These are phyloP conservation scores for Tenthredo notha DNA, from an alignment of 2,888 invertebrate species.

Conservation along the genomic window DNA sequence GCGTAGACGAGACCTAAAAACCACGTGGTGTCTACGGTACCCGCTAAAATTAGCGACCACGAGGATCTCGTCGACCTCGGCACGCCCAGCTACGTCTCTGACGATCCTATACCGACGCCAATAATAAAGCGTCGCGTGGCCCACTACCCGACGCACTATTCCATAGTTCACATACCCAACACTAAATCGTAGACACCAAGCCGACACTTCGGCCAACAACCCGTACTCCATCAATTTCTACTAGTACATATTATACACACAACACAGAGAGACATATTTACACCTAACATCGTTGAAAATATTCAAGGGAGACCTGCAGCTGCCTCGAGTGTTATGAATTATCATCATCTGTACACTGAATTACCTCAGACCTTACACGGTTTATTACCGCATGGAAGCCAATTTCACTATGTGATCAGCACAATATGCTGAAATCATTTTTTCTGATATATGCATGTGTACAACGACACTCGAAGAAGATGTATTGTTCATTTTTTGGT, in stretches of 20 bases:
- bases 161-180: constrained; percentile 17
- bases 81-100: constrained; percentile 60
- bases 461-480: background rate
- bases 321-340: background rate
- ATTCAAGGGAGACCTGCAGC: background rate
- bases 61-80: constrained; percentile 67
- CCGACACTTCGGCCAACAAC: constrained; percentile 41
- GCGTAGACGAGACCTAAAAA: constrained; percentile 71
- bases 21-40: constrained; percentile 77
- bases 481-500: background rate
- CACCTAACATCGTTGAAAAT: background rate
- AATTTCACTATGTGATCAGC: background rate
- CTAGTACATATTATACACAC: background rate
- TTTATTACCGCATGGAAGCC: background rate
- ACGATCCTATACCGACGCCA: constrained; percentile 20
- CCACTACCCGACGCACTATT: constrained; percentile 21
- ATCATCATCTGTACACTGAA: background rate
- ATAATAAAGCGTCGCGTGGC: constrained; percentile 45
- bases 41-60: constrained; percentile 76
- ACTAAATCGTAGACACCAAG: constrained; percentile 35
- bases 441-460: background rate
- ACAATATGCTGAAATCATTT: background rate
- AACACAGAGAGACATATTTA: background rate
- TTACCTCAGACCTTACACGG: background rate
- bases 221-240: background rate